Base-by-base conservation (phyloP, 2,888 invertebrate species). In the Argynnis bischoffii region DNA sequence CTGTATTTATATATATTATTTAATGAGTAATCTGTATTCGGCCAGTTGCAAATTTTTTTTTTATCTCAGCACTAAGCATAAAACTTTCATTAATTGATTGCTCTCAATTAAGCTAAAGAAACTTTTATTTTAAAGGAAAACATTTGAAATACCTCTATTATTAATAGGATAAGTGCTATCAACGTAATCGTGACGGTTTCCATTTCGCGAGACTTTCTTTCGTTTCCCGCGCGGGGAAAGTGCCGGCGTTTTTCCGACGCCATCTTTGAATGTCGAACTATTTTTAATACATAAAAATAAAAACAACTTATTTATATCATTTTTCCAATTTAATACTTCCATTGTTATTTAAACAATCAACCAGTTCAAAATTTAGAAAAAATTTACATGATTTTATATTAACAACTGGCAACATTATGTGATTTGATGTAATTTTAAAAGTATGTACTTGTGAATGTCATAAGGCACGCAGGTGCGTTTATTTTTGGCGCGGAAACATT, bases 211-310 rank as follows among this genome's bases (percentile, higher is more conserved):
- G 83, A 89, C 91, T 92, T 91, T 90, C 91, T 88, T 90, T 85
- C 85, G 88, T 88, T 92, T 93, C 93, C 90, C 90, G 88, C 88
- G 80, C 80, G 86, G 90, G 88, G 91, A 92, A 91, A 89, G 90
- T 90, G 86, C 82, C 81, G 81, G 86, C 90, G 88, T 90, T 92
- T 92, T 92, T 92, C 92, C 90, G 87, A 79, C 89, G 91, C 92
- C 91, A 92, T 92, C 83, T 91, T 90, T 83, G 72, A 79, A 78
- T 48, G 55, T 67, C 41, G 59, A 51, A 53, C 35, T 64, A 51
- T 64, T 64, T 64, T 55, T 64, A 51, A 51, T 46, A 48, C 41
- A 35, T 35, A 6, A 35, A 35, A 8, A 26, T 5, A 35, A 50
- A 50, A 48, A 50, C 48, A 13, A 26, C 6, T 50, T 60, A 21